phyloP scores from a whole-genome alignment of 2,888 invertebrate genomes.

The Neoaliturus tenellus region DNA sequence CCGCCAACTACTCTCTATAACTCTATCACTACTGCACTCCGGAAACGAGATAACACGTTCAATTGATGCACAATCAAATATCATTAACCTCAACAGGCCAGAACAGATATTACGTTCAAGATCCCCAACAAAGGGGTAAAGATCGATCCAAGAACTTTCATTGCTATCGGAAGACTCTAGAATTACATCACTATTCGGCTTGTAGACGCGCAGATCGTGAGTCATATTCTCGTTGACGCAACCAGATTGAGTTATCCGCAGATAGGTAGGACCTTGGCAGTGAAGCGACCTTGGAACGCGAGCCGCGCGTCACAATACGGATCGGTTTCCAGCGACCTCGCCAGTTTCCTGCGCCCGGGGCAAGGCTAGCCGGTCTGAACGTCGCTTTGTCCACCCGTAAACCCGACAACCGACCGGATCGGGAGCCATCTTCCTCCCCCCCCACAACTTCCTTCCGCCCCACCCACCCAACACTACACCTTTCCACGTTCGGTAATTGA shows the following conservation, averaged over 20 bases:
- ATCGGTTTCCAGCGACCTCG: conserved; percentile 51
- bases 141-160: no score
- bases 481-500: background rate
- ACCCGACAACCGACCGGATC: background rate
- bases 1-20: background rate
- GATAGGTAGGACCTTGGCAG: conserved; percentile 28
- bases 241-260: background rate
- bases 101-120: background rate
- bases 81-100: background rate
- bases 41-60: background rate
- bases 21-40: background rate
- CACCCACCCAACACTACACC: background rate
- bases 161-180: background rate
- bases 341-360: conserved; percentile 53
- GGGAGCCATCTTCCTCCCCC: conserved; percentile 19
- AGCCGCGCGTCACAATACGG: conserved; percentile 48
- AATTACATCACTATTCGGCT: background rate
- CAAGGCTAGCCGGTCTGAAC: conserved; percentile 34
- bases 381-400: conserved; percentile 48
- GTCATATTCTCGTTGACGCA: background rate
- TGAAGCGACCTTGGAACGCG: conserved; percentile 28
- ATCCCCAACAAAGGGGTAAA: background rate
- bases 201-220: background rate
- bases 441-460: background rate
- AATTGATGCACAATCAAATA: background rate